Percentiles rank a stretch among this genome's conserved stretches.
phyloP scores from a whole-genome alignment of 2,113 vertebrate species.

The Datnioides undecimradiatus region DNA sequence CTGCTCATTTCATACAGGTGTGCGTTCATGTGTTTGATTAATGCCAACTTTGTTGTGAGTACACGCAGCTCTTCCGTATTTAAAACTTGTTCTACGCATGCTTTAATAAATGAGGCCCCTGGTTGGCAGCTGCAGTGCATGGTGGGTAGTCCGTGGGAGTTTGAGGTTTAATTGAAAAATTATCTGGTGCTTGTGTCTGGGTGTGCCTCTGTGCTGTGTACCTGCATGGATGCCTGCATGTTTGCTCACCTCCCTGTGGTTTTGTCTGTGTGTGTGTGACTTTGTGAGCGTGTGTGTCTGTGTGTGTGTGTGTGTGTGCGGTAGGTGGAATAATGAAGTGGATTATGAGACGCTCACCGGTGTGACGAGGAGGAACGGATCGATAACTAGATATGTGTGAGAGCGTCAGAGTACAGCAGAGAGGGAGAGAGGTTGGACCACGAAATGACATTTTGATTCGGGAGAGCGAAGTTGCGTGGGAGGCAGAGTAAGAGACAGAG shows the following conservation, averaged over 20 bases:
- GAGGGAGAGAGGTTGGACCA: constrained; percentile 33
- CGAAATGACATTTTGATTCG: constrained; percentile 54
- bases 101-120: constrained; percentile 60
- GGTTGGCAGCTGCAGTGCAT: constrained; percentile 51
- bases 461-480: constrained; percentile 32
- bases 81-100: constrained; percentile 18
- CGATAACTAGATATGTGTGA: constrained; percentile 64
- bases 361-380: constrained; percentile 65
- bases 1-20: constrained; percentile 22
- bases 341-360: constrained; percentile 66
- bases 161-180: constrained; percentile 71
- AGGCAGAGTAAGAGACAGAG: constrained; percentile 14
- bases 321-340: constrained; percentile 71
- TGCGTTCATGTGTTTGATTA: constrained; percentile 9
- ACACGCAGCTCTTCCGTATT: constrained; percentile 19
- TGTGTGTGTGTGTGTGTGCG: constrained; percentile 10
- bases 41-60: constrained; percentile 18
- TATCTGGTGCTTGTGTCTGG: constrained; percentile 42
- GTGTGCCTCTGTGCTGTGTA: constrained; percentile 37
- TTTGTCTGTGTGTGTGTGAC: neutral
- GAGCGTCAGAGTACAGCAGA: constrained; percentile 32
- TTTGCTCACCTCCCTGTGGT: constrained; percentile 43
- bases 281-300: constrained; percentile 5
- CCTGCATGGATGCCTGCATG: constrained; percentile 32
- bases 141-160: constrained; percentile 56